phyloP scores from a whole-genome alignment of 2,797 vertebrate species.

The Trichosurus vulpecula region DNA sequence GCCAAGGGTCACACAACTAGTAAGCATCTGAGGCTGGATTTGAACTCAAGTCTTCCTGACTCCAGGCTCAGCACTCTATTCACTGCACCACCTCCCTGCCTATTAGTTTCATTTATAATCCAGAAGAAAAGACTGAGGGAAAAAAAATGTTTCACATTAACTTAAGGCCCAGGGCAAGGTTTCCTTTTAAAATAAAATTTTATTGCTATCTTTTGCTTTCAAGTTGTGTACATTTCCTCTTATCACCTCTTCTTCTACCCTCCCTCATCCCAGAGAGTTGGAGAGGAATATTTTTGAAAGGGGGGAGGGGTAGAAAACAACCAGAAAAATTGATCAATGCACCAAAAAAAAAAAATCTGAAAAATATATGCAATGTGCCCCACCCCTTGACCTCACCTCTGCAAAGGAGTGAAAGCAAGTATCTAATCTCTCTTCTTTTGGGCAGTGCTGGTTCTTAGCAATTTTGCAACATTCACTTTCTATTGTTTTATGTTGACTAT shows the following conservation, averaged over 20 bases:
- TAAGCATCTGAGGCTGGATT: neutral
- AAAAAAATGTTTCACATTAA: neutral
- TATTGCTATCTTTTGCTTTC: neutral
- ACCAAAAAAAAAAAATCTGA: neutral
- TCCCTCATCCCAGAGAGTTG: neutral
- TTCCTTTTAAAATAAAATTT: neutral
- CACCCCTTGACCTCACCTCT: neutral
- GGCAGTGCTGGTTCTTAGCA: neutral
- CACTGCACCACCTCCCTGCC: neutral
- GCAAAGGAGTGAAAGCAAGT: neutral
- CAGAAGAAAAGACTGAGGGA: neutral
- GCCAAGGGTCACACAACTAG: neutral
- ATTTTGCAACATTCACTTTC: neutral
- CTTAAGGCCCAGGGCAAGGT: neutral
- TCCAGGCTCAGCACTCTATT: neutral
- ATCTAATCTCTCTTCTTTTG: neutral
- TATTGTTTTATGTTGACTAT: neutral
- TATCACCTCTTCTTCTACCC: neutral
- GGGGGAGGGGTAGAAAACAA: neutral
- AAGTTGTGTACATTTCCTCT: neutral
- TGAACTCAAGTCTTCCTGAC: neutral
- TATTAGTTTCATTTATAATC: neutral
- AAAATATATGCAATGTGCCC: neutral
- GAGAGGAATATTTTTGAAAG: neutral
- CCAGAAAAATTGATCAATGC: neutral